Conservation (phyloP, 2,113 vertebrate species). For the Gila orcuttii region DNA sequence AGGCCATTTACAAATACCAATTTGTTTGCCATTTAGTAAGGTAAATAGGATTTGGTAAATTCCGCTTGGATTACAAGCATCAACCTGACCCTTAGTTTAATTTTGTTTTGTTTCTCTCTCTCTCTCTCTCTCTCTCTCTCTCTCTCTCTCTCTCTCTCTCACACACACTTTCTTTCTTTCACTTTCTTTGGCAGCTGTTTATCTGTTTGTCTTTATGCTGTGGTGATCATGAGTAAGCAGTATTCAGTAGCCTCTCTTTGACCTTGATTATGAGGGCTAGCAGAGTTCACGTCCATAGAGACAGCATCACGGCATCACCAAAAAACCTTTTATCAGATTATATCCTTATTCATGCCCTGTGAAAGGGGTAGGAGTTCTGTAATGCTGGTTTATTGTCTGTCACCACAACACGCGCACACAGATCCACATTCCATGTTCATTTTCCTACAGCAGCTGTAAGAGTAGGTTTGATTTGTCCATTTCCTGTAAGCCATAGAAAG, state of each 20-base stretch:
- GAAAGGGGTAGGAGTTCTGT: slow-evolving; percentile 37
- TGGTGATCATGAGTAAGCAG: slow-evolving; percentile 42
- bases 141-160: slow-evolving; percentile 67
- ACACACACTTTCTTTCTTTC: slow-evolving; percentile 56
- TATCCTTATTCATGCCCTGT: slow-evolving; percentile 14
- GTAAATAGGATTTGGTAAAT: slow-evolving; percentile 55
- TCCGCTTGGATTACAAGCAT: slow-evolving; percentile 44
- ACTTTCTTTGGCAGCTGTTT: slow-evolving; percentile 27
- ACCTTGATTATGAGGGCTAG: slow-evolving; percentile 42
- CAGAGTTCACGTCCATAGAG: slow-evolving; percentile 43
- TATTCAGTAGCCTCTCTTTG: slow-evolving; percentile 45
- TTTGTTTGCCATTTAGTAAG: slow-evolving; percentile 45
- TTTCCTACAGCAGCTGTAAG: slow-evolving; percentile 15
- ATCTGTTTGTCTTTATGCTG: slow-evolving; percentile 53
- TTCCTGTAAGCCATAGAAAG: slow-evolving; percentile 29
- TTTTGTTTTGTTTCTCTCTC: slow-evolving; percentile 60
- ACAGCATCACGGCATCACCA: slow-evolving; percentile 26
- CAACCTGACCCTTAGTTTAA: slow-evolving; percentile 34
- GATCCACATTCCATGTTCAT: slow-evolving; percentile 33
- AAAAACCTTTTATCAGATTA: slow-evolving; percentile 41
- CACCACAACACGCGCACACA: slow-evolving; percentile 5
- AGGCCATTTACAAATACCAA: slow-evolving; percentile 52
- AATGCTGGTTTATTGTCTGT: slow-evolving; percentile 39
- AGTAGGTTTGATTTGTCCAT: slow-evolving; percentile 28
- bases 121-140: slow-evolving; percentile 65